phyloP scores from a whole-genome alignment of 1,140 invertebrate species.

The Tribolium castaneum region DNA sequence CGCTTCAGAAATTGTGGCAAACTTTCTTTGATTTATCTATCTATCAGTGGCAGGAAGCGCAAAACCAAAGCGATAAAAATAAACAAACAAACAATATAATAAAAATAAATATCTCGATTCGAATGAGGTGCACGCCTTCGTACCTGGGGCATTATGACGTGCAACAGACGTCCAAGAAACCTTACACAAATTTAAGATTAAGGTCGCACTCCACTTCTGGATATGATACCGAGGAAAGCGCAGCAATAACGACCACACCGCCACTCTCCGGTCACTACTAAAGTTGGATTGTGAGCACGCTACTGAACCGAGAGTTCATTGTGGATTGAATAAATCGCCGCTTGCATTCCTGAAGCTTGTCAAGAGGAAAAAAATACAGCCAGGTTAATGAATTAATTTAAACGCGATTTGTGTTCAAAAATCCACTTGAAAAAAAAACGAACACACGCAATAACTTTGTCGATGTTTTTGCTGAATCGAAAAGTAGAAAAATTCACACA shows the following conservation, averaged over 20 bases:
- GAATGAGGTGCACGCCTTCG: neutral
- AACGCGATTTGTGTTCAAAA: too few relatives aligned
- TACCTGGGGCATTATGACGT: slow-evolving; percentile 26
- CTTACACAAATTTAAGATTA: neutral
- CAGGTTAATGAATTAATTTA: too few relatives aligned
- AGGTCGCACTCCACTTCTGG: slow-evolving; percentile 17
- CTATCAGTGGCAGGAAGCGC: neutral
- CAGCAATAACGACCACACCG: neutral
- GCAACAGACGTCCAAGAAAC: neutral
- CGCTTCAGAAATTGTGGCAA: neutral
- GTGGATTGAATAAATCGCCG: neutral
- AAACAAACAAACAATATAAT: neutral
- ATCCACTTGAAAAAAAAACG: too few relatives aligned
- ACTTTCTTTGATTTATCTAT: neutral
- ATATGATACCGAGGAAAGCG: slow-evolving; percentile 1
- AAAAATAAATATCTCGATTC: neutral
- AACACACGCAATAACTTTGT: too few relatives aligned
- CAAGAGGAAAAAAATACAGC: neutral
- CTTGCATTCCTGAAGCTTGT: slow-evolving; percentile 1
- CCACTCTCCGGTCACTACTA: slow-evolving; percentile 30
- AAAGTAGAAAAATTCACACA: too few relatives aligned
- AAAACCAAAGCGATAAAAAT: neutral
- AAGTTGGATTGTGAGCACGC: slow-evolving; percentile 25
- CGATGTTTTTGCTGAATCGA: too few relatives aligned
- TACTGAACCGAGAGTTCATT: slow-evolving; percentile 21